Conservation (phyloP, 35 echinoderm and acorn worm genomes). For the Patiria miniata region DNA sequence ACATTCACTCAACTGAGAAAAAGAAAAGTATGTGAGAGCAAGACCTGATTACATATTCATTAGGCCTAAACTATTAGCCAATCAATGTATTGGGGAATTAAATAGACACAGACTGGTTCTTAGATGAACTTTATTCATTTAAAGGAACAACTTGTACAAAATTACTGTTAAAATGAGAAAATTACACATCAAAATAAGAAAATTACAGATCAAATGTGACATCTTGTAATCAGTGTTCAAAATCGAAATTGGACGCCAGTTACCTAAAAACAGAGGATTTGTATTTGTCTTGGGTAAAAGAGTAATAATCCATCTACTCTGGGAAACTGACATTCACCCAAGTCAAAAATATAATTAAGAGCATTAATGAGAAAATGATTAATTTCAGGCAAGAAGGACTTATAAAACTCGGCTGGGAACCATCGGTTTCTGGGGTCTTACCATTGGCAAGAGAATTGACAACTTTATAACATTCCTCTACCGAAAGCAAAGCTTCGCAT, state of each 20-base stretch:
- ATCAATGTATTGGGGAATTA: no score
- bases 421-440: slow-evolving; percentile 21
- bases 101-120: no score
- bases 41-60: no score
- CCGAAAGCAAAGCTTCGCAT: not conserved
- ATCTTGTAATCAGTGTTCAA: slow-evolving; percentile 62
- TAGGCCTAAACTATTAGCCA: no score
- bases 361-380: not conserved
- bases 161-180: no score
- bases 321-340: slow-evolving; percentile 34
- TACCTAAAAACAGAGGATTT: slow-evolving; percentile 23
- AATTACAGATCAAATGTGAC: no score
- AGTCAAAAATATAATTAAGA: slow-evolving; percentile 31
- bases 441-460: not conserved
- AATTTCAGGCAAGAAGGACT: not conserved
- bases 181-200: no score
- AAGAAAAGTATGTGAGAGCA: no score
- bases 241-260: slow-evolving; percentile 45
- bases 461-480: slow-evolving; percentile 12
- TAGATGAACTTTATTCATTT: no score
- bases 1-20: no score
- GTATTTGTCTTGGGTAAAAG: slow-evolving; percentile 41
- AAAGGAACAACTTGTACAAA: no score
- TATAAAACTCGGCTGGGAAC: slow-evolving; percentile 9
- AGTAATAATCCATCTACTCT: slow-evolving; percentile 40